A percentile compares a stretch with the other conserved stretches of the same genome.
Evolutionary conservation across 2,113 vertebrate genomes (phyloP).

Genomic region (Lagenorhynchus albirostris): DNA sequence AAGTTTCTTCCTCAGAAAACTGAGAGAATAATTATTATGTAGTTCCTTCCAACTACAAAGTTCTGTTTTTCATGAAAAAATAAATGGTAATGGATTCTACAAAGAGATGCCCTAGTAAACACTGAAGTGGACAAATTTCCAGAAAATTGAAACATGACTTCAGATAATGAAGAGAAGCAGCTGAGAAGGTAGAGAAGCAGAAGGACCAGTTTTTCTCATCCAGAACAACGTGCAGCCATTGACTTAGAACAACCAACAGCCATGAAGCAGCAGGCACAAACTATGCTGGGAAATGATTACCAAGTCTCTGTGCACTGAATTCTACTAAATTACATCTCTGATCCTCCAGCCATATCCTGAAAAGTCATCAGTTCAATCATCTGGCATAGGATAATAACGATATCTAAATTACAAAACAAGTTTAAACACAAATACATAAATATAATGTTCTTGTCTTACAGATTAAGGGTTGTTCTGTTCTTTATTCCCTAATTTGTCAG

Average conservation of each 20-base stretch:
- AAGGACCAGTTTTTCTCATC: neutral
- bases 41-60: neutral
- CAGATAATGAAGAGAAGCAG: neutral
- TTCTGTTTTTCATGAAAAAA: conserved; percentile 11
- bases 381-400: neutral
- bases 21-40: neutral
- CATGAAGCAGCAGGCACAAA: neutral
- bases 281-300: neutral
- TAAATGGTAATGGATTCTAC: neutral
- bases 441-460: neutral
- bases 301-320: neutral
- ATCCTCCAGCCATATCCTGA: neutral
- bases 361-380: neutral
- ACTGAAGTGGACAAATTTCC: neutral
- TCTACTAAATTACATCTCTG: neutral
- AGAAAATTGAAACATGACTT: neutral
- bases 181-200: neutral
- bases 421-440: neutral
- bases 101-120: neutral
- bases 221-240: neutral
- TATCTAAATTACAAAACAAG: neutral
- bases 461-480: neutral
- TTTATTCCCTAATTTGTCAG: neutral
- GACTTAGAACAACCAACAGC: neutral
- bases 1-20: neutral